These are phyloP conservation scores for Papilio gigon DNA, from an alignment of 2,888 invertebrate species.

Conservation along the genomic window DNA sequence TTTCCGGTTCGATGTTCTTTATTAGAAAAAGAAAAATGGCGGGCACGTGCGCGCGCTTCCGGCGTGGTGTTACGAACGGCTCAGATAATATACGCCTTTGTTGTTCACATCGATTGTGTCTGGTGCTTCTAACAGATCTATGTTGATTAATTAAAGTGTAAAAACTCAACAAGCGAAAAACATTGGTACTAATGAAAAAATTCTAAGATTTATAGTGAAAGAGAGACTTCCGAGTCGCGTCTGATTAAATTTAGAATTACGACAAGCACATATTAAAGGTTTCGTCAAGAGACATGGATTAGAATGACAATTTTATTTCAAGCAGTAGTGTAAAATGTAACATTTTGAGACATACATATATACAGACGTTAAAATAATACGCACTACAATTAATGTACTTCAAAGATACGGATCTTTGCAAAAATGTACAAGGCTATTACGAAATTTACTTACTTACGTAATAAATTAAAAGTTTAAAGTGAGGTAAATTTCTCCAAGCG, in stretches of 20 bases:
- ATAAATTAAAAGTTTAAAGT: constrained; percentile 7
- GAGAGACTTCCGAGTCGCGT: too few relatives aligned
- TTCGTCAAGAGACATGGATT: too few relatives aligned
- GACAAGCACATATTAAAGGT: too few relatives aligned
- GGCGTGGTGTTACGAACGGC: constrained; percentile 43
- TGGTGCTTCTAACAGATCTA: neutral
- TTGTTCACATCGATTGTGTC: neutral
- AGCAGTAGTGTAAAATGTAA: too few relatives aligned
- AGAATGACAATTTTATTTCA: too few relatives aligned
- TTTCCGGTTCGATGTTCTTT: constrained; percentile 48
- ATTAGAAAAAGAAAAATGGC: constrained; percentile 51
- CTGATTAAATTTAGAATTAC: too few relatives aligned
- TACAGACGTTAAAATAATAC: neutral
- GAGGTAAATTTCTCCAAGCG: constrained; percentile 9
- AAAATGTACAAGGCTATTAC: constrained; percentile 2
- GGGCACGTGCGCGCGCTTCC: constrained; percentile 49
- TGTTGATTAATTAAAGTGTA: neutral
- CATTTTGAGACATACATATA: neutral
- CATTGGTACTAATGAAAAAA: too few relatives aligned
- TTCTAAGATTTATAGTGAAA: too few relatives aligned
- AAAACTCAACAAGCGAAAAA: too few relatives aligned
- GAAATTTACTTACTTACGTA: neutral
- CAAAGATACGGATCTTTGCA: neutral
- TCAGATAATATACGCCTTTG: constrained; percentile 22
- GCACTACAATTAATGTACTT: neutral